These are phyloP conservation scores for Eupithecia pulchellata DNA, from an alignment of 2,888 invertebrate species.

Conservation along the genomic window DNA sequence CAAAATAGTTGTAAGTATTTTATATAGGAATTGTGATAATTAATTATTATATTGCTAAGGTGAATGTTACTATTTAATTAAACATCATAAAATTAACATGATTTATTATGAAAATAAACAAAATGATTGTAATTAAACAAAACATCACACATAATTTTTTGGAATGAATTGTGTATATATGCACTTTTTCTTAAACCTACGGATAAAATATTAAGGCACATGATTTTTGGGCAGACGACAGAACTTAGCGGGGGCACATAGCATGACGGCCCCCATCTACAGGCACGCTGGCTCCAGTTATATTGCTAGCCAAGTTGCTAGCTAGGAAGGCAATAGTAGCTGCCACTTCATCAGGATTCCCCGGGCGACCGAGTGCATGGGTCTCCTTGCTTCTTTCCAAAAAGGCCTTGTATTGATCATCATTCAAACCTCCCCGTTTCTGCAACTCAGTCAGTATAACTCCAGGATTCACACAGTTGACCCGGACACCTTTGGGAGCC, in stretches of 20 bases:
- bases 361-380: conserved; percentile 96
- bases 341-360: conserved; percentile 94
- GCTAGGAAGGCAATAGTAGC: conserved; percentile 96
- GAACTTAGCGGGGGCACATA: conserved; percentile 93
- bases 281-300: conserved; percentile 94
- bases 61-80: conserved; percentile 55
- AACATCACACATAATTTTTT: background rate
- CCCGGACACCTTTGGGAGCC: conserved; percentile 92
- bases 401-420: conserved; percentile 93
- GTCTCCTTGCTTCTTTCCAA: conserved; percentile 93
- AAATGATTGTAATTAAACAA: background rate
- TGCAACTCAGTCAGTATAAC: conserved; percentile 96
- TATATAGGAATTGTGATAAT: conserved; percentile 64
- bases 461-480: conserved; percentile 97
- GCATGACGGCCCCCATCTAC: conserved; percentile 98
- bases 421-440: conserved; percentile 92
- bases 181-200: conserved; percentile 12
- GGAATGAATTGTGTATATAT: background rate
- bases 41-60: conserved; percentile 47
- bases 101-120: conserved; percentile 17
- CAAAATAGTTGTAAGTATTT: conserved; percentile 45
- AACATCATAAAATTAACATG: conserved; percentile 34
- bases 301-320: conserved; percentile 94
- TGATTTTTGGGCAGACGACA: background rate
- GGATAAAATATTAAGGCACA: conserved; percentile 22